A percentile compares a stretch with the other conserved stretches of the same genome.
These are phyloP conservation scores for Pherbina coryleti DNA, from an alignment of 2,888 invertebrate species.

Conservation along the genomic window DNA sequence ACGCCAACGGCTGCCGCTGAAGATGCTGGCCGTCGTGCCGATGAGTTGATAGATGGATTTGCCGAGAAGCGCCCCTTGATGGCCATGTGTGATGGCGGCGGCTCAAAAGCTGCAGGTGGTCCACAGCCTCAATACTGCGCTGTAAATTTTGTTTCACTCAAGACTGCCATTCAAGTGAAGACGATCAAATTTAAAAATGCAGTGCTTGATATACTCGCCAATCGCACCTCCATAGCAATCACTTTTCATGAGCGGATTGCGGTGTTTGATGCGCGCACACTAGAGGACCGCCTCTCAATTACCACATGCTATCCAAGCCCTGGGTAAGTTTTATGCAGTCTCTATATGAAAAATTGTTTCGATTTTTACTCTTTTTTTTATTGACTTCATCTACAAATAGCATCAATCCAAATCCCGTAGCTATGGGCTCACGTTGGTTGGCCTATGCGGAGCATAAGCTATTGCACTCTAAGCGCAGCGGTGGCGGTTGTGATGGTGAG, in stretches of 20 bases:
- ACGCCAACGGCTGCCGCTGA: constrained; percentile 74
- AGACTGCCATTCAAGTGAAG: constrained; percentile 72
- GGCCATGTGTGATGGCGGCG: constrained; percentile 83
- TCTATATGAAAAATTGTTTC: neutral
- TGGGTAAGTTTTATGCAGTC: constrained; percentile 70
- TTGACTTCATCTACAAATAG: constrained; percentile 50
- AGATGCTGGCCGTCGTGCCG: constrained; percentile 69
- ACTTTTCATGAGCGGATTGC: constrained; percentile 92
- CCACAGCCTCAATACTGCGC: constrained; percentile 81
- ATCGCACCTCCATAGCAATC: constrained; percentile 87
- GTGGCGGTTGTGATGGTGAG: constrained; percentile 87
- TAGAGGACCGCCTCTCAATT: constrained; percentile 88
- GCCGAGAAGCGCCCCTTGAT: constrained; percentile 87
- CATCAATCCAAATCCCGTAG: constrained; percentile 81
- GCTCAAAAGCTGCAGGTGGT: constrained; percentile 79
- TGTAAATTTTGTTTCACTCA: constrained; percentile 86
- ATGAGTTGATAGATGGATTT: constrained; percentile 77
- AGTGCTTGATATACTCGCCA: constrained; percentile 89
- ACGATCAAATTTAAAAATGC: constrained; percentile 93
- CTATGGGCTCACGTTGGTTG: constrained; percentile 87
- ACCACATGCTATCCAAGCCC: constrained; percentile 92
- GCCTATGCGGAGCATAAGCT: constrained; percentile 90
- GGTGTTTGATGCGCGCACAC: constrained; percentile 88
- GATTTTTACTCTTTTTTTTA: neutral
- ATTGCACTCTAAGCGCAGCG: constrained; percentile 81